Percentiles rank a stretch among this genome's conserved stretches.
phyloP scores from a whole-genome alignment of 2,113 vertebrate species.

The Cynoglossus semilaevis region DNA sequence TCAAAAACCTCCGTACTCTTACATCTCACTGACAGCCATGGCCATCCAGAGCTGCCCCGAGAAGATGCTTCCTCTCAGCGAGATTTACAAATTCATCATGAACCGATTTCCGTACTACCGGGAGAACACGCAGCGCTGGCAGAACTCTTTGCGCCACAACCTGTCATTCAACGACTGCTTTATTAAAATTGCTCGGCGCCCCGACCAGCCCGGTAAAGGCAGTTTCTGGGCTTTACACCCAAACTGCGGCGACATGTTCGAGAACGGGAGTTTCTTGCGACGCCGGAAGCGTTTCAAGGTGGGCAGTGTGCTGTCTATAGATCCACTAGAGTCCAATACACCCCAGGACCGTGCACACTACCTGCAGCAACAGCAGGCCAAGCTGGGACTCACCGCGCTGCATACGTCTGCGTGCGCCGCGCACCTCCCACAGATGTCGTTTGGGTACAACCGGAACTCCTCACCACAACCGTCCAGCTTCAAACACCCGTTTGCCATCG shows the following conservation, averaged over 20 bases:
- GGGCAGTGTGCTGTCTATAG: constrained; percentile 71
- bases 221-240: constrained; percentile 96
- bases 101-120: constrained; percentile 94
- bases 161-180: constrained; percentile 97
- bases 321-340: constrained; percentile 83
- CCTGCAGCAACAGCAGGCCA: constrained; percentile 87
- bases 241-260: constrained; percentile 96
- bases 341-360: constrained; percentile 83
- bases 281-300: constrained; percentile 95
- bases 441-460: constrained; percentile 77
- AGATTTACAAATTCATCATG: constrained; percentile 98
- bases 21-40: constrained; percentile 96
- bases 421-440: constrained; percentile 83
- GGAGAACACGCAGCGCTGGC: constrained; percentile 95
- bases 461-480: constrained; percentile 83
- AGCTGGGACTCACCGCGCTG: constrained; percentile 88
- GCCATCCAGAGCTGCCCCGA: constrained; percentile 94
- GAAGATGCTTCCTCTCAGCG: constrained; percentile 95
- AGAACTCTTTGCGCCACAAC: constrained; percentile 97
- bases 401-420: constrained; percentile 68
- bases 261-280: constrained; percentile 93
- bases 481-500: constrained; percentile 96
- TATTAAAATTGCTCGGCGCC: constrained; percentile 92
- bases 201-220: constrained; percentile 94
- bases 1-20: constrained; percentile 95